A percentile compares a stretch with the other conserved stretches of the same genome.
Evolutionary conservation across 2,888 invertebrate genomes (phyloP).

Genomic region (Erebia epiphron): DNA sequence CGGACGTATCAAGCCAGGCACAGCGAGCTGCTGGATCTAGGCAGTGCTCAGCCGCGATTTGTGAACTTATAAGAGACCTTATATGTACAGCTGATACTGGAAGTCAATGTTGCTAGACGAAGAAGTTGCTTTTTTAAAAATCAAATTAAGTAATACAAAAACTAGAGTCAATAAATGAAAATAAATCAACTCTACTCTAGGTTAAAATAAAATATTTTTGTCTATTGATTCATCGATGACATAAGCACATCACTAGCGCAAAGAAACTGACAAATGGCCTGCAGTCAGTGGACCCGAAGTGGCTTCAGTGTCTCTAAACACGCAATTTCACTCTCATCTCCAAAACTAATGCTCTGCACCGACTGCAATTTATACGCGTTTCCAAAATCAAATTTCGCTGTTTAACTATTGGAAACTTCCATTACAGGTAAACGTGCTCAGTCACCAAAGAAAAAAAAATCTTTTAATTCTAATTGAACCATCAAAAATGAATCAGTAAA

Average conservation of each 20-base stretch:
- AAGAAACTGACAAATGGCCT: conserved; percentile 69
- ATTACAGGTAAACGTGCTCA: no score
- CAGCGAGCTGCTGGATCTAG: no score
- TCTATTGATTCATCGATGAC: conserved; percentile 13
- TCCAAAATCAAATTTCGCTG: conserved; percentile 24
- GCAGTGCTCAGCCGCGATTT: no score
- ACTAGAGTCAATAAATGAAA: no score
- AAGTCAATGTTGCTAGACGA: no score
- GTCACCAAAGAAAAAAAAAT: not conserved
- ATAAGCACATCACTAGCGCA: conserved; percentile 47
- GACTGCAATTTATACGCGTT: conserved; percentile 48
- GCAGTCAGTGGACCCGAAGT: conserved; percentile 57
- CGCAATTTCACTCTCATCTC: conserved; percentile 78
- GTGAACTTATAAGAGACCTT: no score
- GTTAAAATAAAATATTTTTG: no score
- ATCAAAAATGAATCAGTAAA: conserved; percentile 11
- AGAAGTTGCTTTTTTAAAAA: no score
- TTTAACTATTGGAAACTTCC: conserved; percentile 4
- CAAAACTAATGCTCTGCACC: conserved; percentile 60
- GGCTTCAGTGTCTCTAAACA: conserved; percentile 69
- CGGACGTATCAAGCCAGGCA: no score
- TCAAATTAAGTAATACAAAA: no score
- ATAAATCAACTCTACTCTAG: no score
- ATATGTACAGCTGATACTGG: no score
- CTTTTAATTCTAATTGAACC: not conserved